Percentiles rank a stretch among this genome's conserved stretches.
Evolutionary conservation across 2,113 vertebrate genomes (phyloP).

Genomic region (Argyrosomus japonicus): DNA sequence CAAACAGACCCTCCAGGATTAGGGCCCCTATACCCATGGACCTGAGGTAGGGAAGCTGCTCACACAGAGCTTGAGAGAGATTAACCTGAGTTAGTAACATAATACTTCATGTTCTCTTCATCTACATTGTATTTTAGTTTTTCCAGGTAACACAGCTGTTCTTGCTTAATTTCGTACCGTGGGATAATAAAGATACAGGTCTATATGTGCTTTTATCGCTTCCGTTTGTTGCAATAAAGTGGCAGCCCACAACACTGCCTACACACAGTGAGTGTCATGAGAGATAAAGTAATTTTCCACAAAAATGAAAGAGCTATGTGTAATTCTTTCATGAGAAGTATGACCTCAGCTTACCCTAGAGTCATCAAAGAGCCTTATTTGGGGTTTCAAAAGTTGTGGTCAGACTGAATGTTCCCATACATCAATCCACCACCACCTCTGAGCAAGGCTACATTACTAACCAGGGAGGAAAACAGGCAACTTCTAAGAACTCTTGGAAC

Average conservation of each 20-base stretch:
- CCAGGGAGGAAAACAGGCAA: not conserved
- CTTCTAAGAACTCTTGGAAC: not conserved
- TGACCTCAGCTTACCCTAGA: not conserved
- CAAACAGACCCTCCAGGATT: slow-evolving; percentile 78
- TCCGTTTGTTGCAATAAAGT: not conserved
- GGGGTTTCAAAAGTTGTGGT: not conserved
- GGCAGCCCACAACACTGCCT: not conserved
- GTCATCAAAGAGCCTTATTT: not conserved
- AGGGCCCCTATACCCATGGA: slow-evolving; percentile 77
- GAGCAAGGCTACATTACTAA: not conserved
- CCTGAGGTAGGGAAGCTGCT: slow-evolving; percentile 76
- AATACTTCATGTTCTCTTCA: too few relatives aligned
- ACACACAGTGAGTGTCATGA: too few relatives aligned
- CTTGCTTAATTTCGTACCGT: not conserved
- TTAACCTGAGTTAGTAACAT: not conserved
- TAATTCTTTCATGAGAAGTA: not conserved
- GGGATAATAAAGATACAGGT: too few relatives aligned
- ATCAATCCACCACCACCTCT: too few relatives aligned
- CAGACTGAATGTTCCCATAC: too few relatives aligned
- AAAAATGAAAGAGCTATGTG: not conserved
- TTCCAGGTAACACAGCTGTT: not conserved
- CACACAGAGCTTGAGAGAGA: slow-evolving; percentile 67
- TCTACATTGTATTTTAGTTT: too few relatives aligned
- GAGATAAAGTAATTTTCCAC: not conserved
- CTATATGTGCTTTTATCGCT: too few relatives aligned